Evolutionary conservation across 2,797 vertebrate species (phyloP).

Genomic region (Cacajao melanocephalus): DNA sequence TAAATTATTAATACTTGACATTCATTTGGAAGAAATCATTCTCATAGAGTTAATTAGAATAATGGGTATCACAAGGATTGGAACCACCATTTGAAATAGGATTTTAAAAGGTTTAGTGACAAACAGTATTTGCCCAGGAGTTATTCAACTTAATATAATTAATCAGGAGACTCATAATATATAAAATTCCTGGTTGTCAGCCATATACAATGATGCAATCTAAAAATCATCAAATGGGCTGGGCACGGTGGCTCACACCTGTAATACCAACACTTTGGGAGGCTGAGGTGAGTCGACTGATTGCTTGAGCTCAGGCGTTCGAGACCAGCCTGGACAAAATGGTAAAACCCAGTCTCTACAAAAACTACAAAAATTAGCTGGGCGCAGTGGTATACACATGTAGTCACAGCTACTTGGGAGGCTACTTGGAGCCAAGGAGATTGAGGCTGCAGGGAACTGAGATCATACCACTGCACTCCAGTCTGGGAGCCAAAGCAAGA

Average conservation of each 20-base stretch:
- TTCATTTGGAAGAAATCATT: neutral
- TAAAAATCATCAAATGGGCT: neutral
- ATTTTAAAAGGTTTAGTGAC: slow-evolving; percentile 6
- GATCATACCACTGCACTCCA: neutral
- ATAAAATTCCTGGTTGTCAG: neutral
- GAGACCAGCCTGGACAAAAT: neutral
- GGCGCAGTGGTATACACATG: neutral
- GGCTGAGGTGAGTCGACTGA: neutral
- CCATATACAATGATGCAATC: neutral
- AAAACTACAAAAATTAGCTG: neutral
- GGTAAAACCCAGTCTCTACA: neutral
- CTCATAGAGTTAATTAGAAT: neutral
- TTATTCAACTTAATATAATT: slow-evolving; percentile 22
- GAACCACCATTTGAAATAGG: neutral
- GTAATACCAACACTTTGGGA: neutral
- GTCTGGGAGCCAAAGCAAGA: neutral
- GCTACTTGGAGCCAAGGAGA: neutral
- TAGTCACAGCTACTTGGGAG: neutral
- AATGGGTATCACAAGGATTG: neutral
- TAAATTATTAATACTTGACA: slow-evolving; percentile 49
- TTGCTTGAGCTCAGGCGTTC: neutral
- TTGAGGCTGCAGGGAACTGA: neutral
- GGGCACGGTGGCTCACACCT: neutral
- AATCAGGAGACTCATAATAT: neutral
- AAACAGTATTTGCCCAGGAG: neutral